Base-by-base conservation (phyloP, 2,888 invertebrate genomes). In the Clanis bilineata region DNA sequence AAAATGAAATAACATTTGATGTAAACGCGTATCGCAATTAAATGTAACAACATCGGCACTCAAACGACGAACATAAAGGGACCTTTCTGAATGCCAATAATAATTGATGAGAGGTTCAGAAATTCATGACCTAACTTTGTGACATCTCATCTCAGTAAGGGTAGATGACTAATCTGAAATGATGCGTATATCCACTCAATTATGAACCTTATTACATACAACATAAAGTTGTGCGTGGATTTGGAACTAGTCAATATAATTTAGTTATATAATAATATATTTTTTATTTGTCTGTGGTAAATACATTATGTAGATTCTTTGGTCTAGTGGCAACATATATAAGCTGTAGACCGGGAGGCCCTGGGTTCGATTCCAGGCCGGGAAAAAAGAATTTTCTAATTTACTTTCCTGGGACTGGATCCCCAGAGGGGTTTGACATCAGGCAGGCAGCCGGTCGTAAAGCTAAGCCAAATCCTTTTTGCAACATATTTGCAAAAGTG, bases 11-110 rank as follows among this genome's bases (percentile, higher is more conserved):
- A 25, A 47, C 10, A 18, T 28, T 18, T 18, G 18, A 32, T 3
- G 18, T 9, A 51, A 32, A 18, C 7, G 23, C 15, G 28, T 18
- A 18, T 18, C 10, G 9, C 32, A 51, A 51, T 51, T 32, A 51
- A 51, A 51, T 9, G 10, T 18, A 51, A 51, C 18, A 32, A 32
- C 32, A 51, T 51, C 51, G 32, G 23, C 47, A 47, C 32, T 51
- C 28, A 67, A 64, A 67, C 67, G 61, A 58, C 47, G 55, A 61
- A 59, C 61, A 62, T 60, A 56, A 64, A 61, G 61, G 51, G 10
- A 56, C 45, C 23, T 65, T 67, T 61, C 56, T 65, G 61, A 54
- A 57, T 61, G 61, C 47, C 59, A 43, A 58, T 63, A 62, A 60
- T 61, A 65, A 64, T 61, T 59, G 44, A 62, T 67, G 59, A 62